Base-by-base conservation (phyloP, 2,888 invertebrate species). In the Euzetes globulus region DNA sequence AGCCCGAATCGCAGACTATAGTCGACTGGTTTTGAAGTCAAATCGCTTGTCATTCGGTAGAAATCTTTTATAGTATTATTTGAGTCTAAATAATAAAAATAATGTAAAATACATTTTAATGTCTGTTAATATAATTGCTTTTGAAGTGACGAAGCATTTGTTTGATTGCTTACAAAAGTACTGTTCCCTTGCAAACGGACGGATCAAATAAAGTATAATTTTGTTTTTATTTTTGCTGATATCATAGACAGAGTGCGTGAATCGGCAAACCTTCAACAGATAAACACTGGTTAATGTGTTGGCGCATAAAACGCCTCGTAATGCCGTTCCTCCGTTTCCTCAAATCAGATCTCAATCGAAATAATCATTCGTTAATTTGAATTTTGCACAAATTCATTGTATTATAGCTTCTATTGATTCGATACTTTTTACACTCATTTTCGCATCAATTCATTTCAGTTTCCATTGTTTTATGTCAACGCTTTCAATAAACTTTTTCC, bases 221-320 rank as follows among this genome's bases (percentile, higher is more conserved):
- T 65, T 65, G 65, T 65, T 65, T 65, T 41, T 27, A 17, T 37
- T 65, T 65, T 65, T 65, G 65, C 65, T 65, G 65, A 65, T 65
- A 65, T 65, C 65, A 65, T 37, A 65, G 58, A 58, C 27, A 27
- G 58, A 65, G 41, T 65, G 60, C 65, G 65, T 65, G 65, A 65
- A 65, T 65, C 19, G 65, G 65, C 65, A 65, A 65, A 65, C 37
- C 33, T 65, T 37, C 29, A 19, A n/a, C 37, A 33, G 33, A 65
- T 65, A 65, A 65, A 37, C 65, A 33, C 29, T 17, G 37, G 65
- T n/a, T 11, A 17, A 33, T 65, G 65, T 65, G 65, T 65, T 37
- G 37, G n/a, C 19, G 65, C 65, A 65, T 65, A 65, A 65, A 37
- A n/a, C n/a, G 65, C 65, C n/a, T 33, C 19, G 65, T 65, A 65